Conservation (phyloP, 2,113 vertebrate species). For the Muntiacus muntjak region DNA sequence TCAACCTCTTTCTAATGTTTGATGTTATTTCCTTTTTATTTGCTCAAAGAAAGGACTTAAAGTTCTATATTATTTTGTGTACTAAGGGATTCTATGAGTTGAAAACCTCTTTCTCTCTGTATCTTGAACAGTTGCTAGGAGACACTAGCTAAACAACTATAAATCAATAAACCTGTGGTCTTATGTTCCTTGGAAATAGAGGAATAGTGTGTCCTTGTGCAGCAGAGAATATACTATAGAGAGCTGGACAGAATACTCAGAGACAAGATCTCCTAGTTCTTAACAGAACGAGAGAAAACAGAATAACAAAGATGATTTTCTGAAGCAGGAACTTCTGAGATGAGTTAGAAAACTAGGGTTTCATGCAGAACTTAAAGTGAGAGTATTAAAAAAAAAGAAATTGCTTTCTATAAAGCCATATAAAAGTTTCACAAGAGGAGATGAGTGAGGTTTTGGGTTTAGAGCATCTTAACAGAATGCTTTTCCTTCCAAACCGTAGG, state of each 20-base stretch:
- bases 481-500: not conserved
- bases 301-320: slow-evolving; percentile 26
- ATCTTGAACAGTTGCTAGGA: slow-evolving; percentile 62
- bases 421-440: not conserved
- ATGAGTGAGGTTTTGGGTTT: not conserved
- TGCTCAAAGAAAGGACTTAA: slow-evolving; percentile 10
- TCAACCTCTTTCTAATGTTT: slow-evolving; percentile 17
- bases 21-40: not conserved
- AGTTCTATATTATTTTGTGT: slow-evolving; percentile 46
- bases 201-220: not conserved
- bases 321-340: slow-evolving; percentile 25
- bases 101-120: not conserved
- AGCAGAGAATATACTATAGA: not conserved
- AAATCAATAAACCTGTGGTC: slow-evolving; percentile 52
- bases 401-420: not conserved
- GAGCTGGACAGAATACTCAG: not conserved
- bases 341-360: slow-evolving; percentile 4
- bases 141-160: slow-evolving; percentile 7
- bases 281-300: not conserved
- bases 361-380: slow-evolving; percentile 10
- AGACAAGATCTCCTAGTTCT: slow-evolving; percentile 23
- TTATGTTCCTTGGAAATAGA: not conserved
- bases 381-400: not conserved
- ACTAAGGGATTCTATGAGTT: slow-evolving; percentile 25
- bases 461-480: not conserved